Base-by-base conservation (phyloP, 2,113 vertebrate species). In the Takifugu bimaculatus region DNA sequence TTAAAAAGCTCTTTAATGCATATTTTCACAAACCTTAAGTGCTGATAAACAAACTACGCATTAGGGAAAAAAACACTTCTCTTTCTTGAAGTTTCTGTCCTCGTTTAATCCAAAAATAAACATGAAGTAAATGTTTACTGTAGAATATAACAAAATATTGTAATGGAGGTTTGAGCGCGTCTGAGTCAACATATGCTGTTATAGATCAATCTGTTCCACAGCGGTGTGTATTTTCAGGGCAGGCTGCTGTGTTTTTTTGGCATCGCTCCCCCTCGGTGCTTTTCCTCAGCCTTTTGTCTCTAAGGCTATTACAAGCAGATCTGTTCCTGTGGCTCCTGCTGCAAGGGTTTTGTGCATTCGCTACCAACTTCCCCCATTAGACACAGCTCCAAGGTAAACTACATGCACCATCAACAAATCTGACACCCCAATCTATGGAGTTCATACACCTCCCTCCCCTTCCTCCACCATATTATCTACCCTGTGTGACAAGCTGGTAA, bases 371-470 rank as follows among this genome's bases (percentile, higher is more conserved):
- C 91, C 91, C 88, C 93, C 92, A 94, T 97, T 96, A 95, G 92
- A 85, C 80, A 61, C 67, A 82, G 89, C 92, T 93, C 93, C 94
- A 96, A 96, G 94, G 94, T 96, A 98, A 96, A 95, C 94, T 93
- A 94, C 93, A 94, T 91, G 93, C 94, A 91, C 94, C 93, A 95
- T 97, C 94, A 96, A 96, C 93, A 94, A 94, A 94, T 92, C 90
- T 95, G 94, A 95, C 94, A 95, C 90, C 90, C 93, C 93, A 91
- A 94, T 96, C 93, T 94, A 91, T 85, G 91, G 92, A 92, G 94
- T 95, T 95, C 93, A 95, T 92, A 93, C 92, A 89, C 82, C 72
- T 64, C 26, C 74, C 65, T 89, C 90, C 75, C 1, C 72, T 61
- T 25, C 65, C 71, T 91, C 90, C 83, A 91, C 91, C 88, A 89